Conservation (phyloP, 1,140 invertebrate genomes). For the Drosophila santomea region DNA sequence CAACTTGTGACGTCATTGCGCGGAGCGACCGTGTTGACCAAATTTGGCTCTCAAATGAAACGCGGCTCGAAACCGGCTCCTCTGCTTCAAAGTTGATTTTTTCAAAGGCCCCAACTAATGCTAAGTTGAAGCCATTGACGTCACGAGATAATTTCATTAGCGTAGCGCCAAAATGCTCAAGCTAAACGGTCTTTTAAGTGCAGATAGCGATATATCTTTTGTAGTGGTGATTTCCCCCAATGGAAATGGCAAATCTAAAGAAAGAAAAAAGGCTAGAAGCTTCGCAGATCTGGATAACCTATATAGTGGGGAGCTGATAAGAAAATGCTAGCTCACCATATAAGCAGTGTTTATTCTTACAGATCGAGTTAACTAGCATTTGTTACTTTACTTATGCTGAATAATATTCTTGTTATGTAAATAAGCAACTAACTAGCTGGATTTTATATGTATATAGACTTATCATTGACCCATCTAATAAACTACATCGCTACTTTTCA, state of each 20-base stretch:
- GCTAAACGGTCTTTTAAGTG: constrained; percentile 24
- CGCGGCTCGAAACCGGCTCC: constrained; percentile 57
- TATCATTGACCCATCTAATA: no score
- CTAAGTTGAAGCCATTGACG: constrained; percentile 58
- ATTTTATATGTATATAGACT: no score
- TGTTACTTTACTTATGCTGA: background rate
- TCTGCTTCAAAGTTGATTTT: constrained; percentile 21
- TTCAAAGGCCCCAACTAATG: constrained; percentile 26
- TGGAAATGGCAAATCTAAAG: constrained; percentile 12
- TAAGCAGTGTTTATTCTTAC: background rate
- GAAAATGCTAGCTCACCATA: background rate
- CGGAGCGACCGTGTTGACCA: constrained; percentile 48
- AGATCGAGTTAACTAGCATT: no score
- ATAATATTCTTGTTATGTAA: background rate
- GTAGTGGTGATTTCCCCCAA: constrained; percentile 18
- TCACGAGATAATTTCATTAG: constrained; percentile 63
- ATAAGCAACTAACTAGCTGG: no score
- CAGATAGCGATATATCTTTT: constrained; percentile 4
- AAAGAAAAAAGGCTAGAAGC: background rate
- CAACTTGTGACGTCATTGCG: constrained; percentile 60
- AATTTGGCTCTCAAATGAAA: constrained; percentile 61
- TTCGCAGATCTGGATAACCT: background rate
- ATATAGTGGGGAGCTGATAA: background rate
- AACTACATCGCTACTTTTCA: background rate
- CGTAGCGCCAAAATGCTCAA: constrained; percentile 50